Base-by-base conservation (phyloP, 1,140 invertebrate genomes). In the Chironomus tepperi region DNA sequence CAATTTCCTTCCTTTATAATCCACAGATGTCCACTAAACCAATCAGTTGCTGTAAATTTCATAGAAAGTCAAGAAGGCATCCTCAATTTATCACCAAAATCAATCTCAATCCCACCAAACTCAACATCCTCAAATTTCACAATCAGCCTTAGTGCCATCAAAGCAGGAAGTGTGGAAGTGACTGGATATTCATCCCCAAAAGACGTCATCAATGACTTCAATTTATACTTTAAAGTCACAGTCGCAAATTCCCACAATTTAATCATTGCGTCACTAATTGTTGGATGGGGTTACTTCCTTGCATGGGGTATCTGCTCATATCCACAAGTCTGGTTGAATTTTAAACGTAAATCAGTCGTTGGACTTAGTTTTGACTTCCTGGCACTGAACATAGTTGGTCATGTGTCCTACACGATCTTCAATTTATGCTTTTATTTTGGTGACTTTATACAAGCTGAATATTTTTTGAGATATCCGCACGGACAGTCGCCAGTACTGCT, bases 281-380 rank as follows among this genome's bases (percentile, higher is more conserved):
- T 98, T 80, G 98, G 98, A 18, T 99, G 98, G 98, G 85, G 97
- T 12, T 99, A 99, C 83, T 99, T 99, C 84, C 86, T 90, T 42
- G 96, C 96, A 10, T 99, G 98, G 98, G 98, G 96, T 2, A 84
- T 99, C 8, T 99, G 97, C 1, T 99, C 99, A 84, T 99, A 99
- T 86, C 97, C 98, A 5, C 98, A 99, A 85, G 92, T 96, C n/a
- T 91, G 89, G 79, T 88, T 88, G 75, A 99, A 99, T 84, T 99
- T 88, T 80, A 88, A 87, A 77, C 86, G 97, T 43, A 97, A 97
- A 87, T 98, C 96, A 85, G 97, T 99, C 18, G 89, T 98, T 76
- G 98, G 98, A 0, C 84, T 99, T 9, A 99, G 97, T 84, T 98
- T 99, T 83, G 97, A 99, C 81, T 99, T 96, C 82, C 77, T 99